phyloP scores from a whole-genome alignment of 1,140 invertebrate genomes.

The Eueides isabella region DNA sequence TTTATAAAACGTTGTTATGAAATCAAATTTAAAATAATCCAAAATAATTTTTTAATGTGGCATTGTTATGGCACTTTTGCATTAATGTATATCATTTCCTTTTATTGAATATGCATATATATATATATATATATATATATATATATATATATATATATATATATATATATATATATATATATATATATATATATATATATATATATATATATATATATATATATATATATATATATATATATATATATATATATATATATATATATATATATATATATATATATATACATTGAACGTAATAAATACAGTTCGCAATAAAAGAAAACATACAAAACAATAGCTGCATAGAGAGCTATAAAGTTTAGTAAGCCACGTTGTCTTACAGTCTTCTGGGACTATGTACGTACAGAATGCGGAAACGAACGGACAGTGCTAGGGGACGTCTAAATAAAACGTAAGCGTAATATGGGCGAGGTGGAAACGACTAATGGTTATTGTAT shows the following conservation, averaged over 20 bases:
- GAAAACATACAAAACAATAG: conserved; percentile 41
- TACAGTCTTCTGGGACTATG: conserved; percentile 38
- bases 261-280: conserved; percentile 2
- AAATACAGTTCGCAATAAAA: conserved; percentile 12
- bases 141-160: conserved; percentile 2
- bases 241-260: conserved; percentile 4
- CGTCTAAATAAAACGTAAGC: conserved; percentile 45
- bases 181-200: conserved; percentile 1
- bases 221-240: conserved; percentile 4
- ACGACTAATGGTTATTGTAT: conserved; percentile 17
- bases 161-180: conserved; percentile 4
- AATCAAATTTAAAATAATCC: neutral
- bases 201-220: neutral
- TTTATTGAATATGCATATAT: conserved; percentile 9
- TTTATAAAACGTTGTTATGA: neutral
- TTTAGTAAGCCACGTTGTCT: conserved; percentile 40
- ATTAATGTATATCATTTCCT: neutral
- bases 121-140: neutral
- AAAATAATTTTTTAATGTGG: neutral
- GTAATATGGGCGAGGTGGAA: conserved; percentile 17
- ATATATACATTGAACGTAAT: neutral
- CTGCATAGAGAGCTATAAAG: conserved; percentile 42
- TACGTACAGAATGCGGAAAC: conserved; percentile 44
- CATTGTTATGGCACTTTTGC: neutral
- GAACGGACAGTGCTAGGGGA: conserved; percentile 41